Evolutionary conservation across 2,888 invertebrate genomes (phyloP).

Genomic region (Petrolisthes cinctipes): DNA sequence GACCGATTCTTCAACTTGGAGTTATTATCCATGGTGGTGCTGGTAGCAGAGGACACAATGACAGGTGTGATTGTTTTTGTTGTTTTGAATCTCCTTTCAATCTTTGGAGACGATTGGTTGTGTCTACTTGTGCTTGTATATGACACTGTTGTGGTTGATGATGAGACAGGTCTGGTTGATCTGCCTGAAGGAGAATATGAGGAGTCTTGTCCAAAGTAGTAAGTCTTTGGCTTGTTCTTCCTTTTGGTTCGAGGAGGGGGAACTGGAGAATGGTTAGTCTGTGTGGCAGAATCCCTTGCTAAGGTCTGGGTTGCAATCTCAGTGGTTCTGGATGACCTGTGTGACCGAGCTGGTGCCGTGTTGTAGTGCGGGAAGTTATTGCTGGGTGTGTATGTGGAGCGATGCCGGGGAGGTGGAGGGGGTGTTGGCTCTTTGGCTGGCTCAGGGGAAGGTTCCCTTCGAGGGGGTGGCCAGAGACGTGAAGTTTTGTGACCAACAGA

Average conservation of each 20-base stretch:
- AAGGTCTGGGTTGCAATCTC: slow-evolving; percentile 44
- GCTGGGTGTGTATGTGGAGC: slow-evolving; percentile 12
- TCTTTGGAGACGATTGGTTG: slow-evolving; percentile 44
- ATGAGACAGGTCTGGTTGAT: slow-evolving; percentile 16
- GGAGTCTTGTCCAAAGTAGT: slow-evolving; percentile 63
- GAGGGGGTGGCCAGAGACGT: slow-evolving; percentile 44
- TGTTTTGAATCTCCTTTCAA: slow-evolving; percentile 58
- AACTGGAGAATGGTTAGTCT: slow-evolving; percentile 56
- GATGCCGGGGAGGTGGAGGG: slow-evolving; percentile 51
- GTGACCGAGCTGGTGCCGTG: slow-evolving; percentile 46
- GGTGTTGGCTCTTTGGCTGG: slow-evolving; percentile 26
- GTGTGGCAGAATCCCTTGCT: slow-evolving; percentile 47
- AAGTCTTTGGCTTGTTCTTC: slow-evolving; percentile 61
- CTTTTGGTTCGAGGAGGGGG: slow-evolving; percentile 64
- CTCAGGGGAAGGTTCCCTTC: slow-evolving; percentile 46
- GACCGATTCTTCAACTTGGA: slow-evolving; percentile 50
- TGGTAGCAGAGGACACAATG: slow-evolving; percentile 31
- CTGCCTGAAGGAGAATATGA: slow-evolving; percentile 23
- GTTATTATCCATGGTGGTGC: slow-evolving; percentile 11
- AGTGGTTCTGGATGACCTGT: slow-evolving; percentile 24
- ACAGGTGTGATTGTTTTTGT: slow-evolving; percentile 64
- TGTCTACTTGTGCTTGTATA: slow-evolving; percentile 34
- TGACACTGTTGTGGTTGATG: slow-evolving; percentile 28
- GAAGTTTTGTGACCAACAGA: slow-evolving; percentile 24
- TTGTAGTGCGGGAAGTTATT: slow-evolving; percentile 34